These are phyloP conservation scores for Torymus tubicola DNA, from an alignment of 2,888 invertebrate genomes.

Conservation along the genomic window DNA sequence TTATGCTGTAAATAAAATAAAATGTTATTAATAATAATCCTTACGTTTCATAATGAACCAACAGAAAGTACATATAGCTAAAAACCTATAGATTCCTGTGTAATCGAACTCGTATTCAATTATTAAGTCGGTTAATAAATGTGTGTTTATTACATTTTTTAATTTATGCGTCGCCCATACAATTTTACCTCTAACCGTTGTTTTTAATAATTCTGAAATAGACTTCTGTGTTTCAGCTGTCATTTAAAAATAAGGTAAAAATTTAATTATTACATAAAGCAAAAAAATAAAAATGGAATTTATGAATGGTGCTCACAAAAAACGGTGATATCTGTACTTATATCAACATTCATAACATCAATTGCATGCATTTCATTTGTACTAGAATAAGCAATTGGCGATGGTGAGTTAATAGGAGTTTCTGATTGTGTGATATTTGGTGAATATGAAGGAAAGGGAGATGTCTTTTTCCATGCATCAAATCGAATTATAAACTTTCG, in stretches of 20 bases:
- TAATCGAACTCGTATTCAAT: conserved; percentile 13
- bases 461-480: conserved; percentile 33
- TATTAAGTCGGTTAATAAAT: neutral
- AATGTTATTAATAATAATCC: neutral
- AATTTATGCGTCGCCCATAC: neutral
- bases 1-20: conserved; percentile 15
- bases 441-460: neutral
- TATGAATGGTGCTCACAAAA: neutral
- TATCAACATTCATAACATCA: neutral
- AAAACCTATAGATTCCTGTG: neutral
- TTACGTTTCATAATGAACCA: no score
- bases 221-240: conserved; percentile 11
- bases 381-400: neutral
- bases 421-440: neutral
- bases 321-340: neutral
- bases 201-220: neutral
- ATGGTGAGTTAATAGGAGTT: neutral
- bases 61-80: no score
- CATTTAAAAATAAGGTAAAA: neutral
- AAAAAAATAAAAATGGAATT: neutral
- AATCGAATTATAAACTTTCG: conserved; percentile 45
- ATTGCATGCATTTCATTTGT: neutral
- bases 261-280: neutral
- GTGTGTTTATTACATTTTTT: neutral
- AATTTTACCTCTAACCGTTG: neutral